Base-by-base conservation (phyloP, 64 coral and sea anemone species). In the Anthopleura sola region DNA sequence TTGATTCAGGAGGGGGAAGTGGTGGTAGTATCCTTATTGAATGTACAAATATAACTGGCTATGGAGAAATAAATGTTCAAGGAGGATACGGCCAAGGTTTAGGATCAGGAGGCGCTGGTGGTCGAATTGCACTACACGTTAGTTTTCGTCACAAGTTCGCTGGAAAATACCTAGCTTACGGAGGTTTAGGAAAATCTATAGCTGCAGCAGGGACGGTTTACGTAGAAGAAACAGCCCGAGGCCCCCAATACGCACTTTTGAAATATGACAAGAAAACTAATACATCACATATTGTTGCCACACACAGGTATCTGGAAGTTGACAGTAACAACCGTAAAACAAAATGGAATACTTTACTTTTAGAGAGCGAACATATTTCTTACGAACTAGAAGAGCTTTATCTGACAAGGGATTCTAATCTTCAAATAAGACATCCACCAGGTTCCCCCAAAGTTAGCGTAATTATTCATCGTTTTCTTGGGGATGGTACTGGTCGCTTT, bases 11-110 rank as follows among this genome's bases (percentile, higher is more conserved):
- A 0, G 95, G 95, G 11, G 95, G 95, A 36, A 98, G 95, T 88
- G 95, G 95, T 20, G 95, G 95, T 13, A 91, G 95, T 58, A 78
- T 98, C 54, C 60, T 98, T 8, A 94, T 98, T 58, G 88, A 98
- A 39, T 89, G 88, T 49, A 98, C 95, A 21, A 98, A 98, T 50
- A 89, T 98, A 51, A 98, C 95, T 66, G 95, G 95, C 15, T 98
- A 98, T 46, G 95, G 95, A 75, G 89, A 93, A 60, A 86, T 98
- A 24, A 91, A 98, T 86, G 95, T 98, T 60, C 86, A 88, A 79
- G 95, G 95, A n/a, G 95, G 95, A 57, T 82, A 91, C 40, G 92
- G 95, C 37, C 44, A 78, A 3, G 92, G 86, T 20, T 50, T 82
- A 9, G 89, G 95, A 1, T 88, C 93, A 23, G 95, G 95, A 2